Evolutionary conservation across 2,888 invertebrate species (phyloP).

Genomic region (Dendrolimus pini): DNA sequence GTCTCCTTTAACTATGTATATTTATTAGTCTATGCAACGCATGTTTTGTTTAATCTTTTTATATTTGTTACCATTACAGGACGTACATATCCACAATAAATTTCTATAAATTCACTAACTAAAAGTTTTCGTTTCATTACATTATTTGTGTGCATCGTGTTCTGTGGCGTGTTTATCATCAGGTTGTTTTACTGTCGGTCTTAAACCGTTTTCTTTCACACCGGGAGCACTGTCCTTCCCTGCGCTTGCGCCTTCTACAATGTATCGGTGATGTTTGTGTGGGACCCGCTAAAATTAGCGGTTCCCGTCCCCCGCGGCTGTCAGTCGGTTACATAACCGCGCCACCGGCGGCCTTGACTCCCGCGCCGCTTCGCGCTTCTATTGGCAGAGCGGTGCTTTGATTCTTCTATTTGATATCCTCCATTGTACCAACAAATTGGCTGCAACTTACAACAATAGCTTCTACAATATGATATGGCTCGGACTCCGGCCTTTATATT

Average conservation of each 20-base stretch:
- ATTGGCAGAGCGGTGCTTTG: slow-evolving; percentile 39
- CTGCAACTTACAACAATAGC: not conserved
- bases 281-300: slow-evolving; percentile 69
- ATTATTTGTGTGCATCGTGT: too few species aligned
- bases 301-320: slow-evolving; percentile 36
- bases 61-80: too few species aligned
- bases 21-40: too few species aligned
- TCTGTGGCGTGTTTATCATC: too few species aligned
- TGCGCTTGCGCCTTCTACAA: slow-evolving; percentile 36
- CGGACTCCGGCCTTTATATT: not conserved
- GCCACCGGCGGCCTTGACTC: slow-evolving; percentile 71
- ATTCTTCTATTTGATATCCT: slow-evolving; percentile 19
- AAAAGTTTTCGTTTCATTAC: too few species aligned
- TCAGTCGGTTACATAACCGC: slow-evolving; percentile 58
- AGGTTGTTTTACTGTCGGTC: too few species aligned
- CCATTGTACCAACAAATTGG: not conserved
- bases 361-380: slow-evolving; percentile 53
- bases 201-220: slow-evolving; percentile 1
- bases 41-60: too few species aligned
- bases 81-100: too few species aligned
- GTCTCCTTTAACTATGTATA: too few species aligned
- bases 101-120: too few species aligned
- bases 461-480: not conserved
- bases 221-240: slow-evolving; percentile 11
- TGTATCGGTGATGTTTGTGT: slow-evolving; percentile 54